Percentiles rank a stretch among this genome's conserved stretches.
phyloP scores from a whole-genome alignment of 2,113 vertebrate genomes.

The Alethe diademata region DNA sequence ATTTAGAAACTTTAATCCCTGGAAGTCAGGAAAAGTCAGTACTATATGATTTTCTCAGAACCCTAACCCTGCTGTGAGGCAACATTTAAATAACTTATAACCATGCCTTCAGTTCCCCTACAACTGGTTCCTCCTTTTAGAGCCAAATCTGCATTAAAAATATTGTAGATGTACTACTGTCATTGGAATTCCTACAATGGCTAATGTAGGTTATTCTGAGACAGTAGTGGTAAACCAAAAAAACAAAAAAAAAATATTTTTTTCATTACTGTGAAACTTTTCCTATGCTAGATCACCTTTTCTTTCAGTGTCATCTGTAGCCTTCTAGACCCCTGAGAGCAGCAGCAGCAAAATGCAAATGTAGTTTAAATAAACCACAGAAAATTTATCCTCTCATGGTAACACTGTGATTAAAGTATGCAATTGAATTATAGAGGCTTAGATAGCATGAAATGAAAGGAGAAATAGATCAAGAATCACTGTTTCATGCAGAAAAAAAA shows the following conservation, averaged over 20 bases:
- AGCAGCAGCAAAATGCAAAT: slow-evolving; percentile 1
- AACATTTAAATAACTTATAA: background rate
- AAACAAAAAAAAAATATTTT: background rate
- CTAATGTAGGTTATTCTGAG: background rate
- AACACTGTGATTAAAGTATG: slow-evolving; percentile 14
- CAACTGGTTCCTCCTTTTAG: background rate
- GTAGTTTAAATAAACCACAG: slow-evolving; percentile 9
- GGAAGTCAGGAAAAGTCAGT: background rate
- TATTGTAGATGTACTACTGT: background rate
- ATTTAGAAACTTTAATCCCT: background rate
- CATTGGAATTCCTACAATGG: background rate
- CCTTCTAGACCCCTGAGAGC: background rate
- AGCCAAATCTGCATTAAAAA: background rate
- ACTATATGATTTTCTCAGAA: background rate
- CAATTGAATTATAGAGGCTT: slow-evolving; percentile 34
- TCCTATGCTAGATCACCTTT: background rate
- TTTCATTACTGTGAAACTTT: background rate
- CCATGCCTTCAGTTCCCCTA: background rate
- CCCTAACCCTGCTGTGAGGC: background rate
- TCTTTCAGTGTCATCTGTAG: background rate
- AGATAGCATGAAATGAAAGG: slow-evolving; percentile 47
- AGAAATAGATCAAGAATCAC: slow-evolving; percentile 33
- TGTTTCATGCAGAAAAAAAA: slow-evolving; percentile 33
- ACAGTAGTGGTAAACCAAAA: background rate
- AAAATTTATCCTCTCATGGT: background rate